phyloP scores from a whole-genome alignment of 1,140 invertebrate species.

The Trachymyrmex cornetzi region DNA sequence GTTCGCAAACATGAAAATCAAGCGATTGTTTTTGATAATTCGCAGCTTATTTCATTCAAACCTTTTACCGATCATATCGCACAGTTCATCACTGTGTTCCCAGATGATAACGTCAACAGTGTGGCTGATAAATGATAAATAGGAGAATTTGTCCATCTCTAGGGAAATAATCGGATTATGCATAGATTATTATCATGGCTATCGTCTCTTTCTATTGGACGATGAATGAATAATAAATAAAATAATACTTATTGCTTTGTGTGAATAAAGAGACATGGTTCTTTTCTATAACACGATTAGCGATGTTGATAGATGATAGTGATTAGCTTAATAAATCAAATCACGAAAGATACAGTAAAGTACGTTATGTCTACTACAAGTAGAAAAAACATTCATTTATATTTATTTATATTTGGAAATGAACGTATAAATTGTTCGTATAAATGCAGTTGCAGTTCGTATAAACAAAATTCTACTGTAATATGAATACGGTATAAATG shows the following conservation, averaged over 20 bases:
- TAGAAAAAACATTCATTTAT: not conserved
- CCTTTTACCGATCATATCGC: slow-evolving; percentile 26
- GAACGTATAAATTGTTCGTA: too few species aligned
- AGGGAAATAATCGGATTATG: slow-evolving; percentile 56
- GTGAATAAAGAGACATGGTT: not conserved
- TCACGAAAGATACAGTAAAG: not conserved
- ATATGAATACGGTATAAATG: not conserved
- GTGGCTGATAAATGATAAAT: slow-evolving; percentile 42
- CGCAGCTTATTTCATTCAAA: slow-evolving; percentile 20
- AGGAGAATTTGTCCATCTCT: slow-evolving; percentile 21
- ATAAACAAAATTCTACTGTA: not conserved
- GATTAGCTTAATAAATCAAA: slow-evolving; percentile 12
- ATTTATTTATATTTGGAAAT: too few species aligned
- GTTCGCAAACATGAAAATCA: not conserved
- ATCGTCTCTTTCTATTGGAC: slow-evolving; percentile 11
- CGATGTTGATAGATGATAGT: not conserved
- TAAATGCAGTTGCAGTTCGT: too few species aligned
- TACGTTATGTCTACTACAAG: not conserved
- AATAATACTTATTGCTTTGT: slow-evolving; percentile 31
- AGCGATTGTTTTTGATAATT: slow-evolving; percentile 21
- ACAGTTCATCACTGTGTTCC: not conserved
- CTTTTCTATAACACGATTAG: slow-evolving; percentile 11
- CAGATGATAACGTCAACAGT: not conserved
- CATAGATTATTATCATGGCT: slow-evolving; percentile 44
- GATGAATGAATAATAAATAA: slow-evolving; percentile 37